Evolutionary conservation across 1,140 invertebrate genomes (phyloP).

Genomic region (Eumaeus atala): DNA sequence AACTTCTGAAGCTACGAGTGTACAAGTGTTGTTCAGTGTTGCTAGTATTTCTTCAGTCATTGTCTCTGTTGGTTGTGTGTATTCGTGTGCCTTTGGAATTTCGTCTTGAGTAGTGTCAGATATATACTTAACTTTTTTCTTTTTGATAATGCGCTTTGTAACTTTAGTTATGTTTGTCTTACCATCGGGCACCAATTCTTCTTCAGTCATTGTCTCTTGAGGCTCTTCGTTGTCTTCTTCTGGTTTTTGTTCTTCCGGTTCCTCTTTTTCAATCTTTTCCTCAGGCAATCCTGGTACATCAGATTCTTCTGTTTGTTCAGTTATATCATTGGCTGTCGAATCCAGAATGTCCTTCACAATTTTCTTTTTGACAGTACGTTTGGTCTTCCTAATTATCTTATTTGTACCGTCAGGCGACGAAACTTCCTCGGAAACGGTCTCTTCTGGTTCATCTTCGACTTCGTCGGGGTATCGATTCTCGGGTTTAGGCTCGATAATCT

Average conservation of each 20-base stretch:
- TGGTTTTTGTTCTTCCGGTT: neutral
- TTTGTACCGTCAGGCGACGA: constrained; percentile 31
- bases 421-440: neutral
- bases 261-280: constrained; percentile 17
- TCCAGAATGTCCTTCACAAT: too few species aligned
- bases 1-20: too few species aligned
- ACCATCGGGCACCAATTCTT: constrained; percentile 15
- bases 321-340: neutral
- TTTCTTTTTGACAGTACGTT: too few species aligned
- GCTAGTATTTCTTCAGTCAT: too few species aligned
- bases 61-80: neutral
- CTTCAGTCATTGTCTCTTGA: constrained; percentile 4
- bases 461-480: neutral
- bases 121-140: constrained; percentile 52
- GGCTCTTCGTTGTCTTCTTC: neutral
- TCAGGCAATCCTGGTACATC: neutral
- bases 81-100: too few species aligned
- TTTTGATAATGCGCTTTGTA: constrained; percentile 22
- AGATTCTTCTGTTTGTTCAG: neutral
- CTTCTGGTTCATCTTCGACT: neutral
- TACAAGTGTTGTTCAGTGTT: too few species aligned
- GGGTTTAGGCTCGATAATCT: neutral
- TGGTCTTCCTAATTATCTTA: constrained; percentile 43
- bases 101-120: constrained; percentile 39
- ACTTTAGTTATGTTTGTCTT: constrained; percentile 23